These are phyloP conservation scores for Staurois parvus DNA, from an alignment of 2,797 vertebrate genomes.

Conservation along the genomic window DNA sequence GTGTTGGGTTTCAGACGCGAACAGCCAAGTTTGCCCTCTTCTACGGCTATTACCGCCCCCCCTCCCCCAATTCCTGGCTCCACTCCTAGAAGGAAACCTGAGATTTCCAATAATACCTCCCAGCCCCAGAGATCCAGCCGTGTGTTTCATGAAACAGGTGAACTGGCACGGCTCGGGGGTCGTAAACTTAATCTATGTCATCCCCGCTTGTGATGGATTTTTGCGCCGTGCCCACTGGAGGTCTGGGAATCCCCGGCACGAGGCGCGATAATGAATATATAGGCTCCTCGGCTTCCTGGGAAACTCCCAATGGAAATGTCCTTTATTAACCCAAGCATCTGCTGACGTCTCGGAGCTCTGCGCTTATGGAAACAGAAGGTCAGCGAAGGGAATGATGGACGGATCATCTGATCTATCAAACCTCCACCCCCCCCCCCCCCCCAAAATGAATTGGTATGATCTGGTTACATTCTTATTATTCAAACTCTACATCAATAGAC, in stretches of 20 bases:
- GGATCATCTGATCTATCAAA: background rate
- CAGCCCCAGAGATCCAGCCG: constrained; percentile 13
- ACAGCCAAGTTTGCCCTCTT: constrained; percentile 5
- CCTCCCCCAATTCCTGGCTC: constrained; percentile 3
- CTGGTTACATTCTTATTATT: no score
- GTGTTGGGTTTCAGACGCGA: constrained; percentile 35
- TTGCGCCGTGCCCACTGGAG: background rate
- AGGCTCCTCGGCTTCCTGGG: background rate
- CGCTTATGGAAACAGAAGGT: background rate
- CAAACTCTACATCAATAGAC: no score
- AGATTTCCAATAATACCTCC: constrained; percentile 24
- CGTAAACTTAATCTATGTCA: constrained; percentile 2
- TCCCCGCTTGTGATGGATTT: background rate
- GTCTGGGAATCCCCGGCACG: background rate
- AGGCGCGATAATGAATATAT: constrained; percentile 3
- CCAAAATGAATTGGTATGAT: no score
- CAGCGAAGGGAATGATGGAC: background rate
- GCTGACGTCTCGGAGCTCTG: background rate
- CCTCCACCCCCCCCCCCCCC: no score
- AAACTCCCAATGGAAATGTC: background rate
- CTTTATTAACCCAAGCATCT: background rate
- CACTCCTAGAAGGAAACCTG: constrained; percentile 41
- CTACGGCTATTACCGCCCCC: background rate
- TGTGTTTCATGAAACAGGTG: constrained; percentile 34
- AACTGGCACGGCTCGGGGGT: constrained; percentile 9